Base-by-base conservation (phyloP, 2,113 vertebrate genomes). In the Macquaria australasica region DNA sequence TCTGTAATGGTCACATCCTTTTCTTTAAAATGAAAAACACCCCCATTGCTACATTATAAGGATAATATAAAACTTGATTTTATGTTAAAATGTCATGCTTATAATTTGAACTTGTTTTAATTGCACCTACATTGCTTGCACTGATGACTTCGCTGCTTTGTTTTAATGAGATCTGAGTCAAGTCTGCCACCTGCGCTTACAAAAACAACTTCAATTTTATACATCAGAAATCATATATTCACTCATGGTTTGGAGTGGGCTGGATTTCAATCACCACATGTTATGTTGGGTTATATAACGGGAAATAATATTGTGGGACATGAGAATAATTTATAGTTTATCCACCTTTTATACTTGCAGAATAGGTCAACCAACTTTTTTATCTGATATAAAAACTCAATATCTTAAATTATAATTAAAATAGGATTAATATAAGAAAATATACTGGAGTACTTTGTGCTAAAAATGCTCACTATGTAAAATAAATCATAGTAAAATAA, bases 141-240 rank as follows among this genome's bases (percentile, higher is more conserved):
- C 23, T 10, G 5, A 63, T 37, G 10, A 48, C 37, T 2, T 37
- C 23, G 3, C 37, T 25, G n/a, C 11, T 31, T 53, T 56, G 12
- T 67, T 74, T 71, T 10, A 62, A 48, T 64, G 8, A 58, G 45
- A 50, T 58, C 4, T 39, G 5, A 80, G n/a, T 73, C 23, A 8
- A 80, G 75, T 53, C 75, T 88, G 81, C 86, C 88, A 53, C 55
- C 86, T 91, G 81, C 81, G 87, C 83, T 81, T 80, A 53, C 45
- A 79, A 72, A 73, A 64, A 20, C 9, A 15, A 63, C 5, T 1
- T 18, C 18, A 1, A 34, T 23, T 60, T 60, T 41, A 63, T 3
- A 53, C 31, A 18, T 25, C 28, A 62, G 7, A 37, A 60, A 12
- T 51, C n/a, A 23, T 6, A 7, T 34, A 63, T 11, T 28, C n/a